Evolutionary conservation across 2,113 vertebrate species (phyloP).

Genomic region (Pachypanchax playfairii): DNA sequence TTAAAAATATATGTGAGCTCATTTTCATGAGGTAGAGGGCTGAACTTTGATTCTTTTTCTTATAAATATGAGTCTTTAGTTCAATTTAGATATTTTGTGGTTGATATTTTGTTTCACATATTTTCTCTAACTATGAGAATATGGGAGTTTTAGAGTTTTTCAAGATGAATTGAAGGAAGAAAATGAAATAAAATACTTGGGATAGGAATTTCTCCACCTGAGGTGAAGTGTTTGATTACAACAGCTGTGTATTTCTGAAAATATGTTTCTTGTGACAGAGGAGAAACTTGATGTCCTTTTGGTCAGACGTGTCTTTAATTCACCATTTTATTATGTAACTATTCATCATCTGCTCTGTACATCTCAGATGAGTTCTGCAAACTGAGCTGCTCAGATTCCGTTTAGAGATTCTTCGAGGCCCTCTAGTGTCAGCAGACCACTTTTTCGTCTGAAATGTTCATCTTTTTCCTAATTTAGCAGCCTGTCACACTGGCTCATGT

Average conservation of each 20-base stretch:
- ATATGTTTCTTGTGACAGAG: too few relatives aligned
- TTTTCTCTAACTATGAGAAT: background rate
- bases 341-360: constrained; percentile 79
- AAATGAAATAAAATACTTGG: background rate
- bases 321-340: background rate
- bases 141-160: background rate
- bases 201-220: background rate
- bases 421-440: background rate
- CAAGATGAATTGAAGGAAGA: background rate
- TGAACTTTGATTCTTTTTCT: too few relatives aligned
- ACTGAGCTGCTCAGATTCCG: constrained; percentile 81
- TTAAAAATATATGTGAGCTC: too few relatives aligned
- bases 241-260: too few relatives aligned
- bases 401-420: constrained; percentile 52
- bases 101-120: too few relatives aligned
- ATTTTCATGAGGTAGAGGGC: too few relatives aligned
- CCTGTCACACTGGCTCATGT: background rate
- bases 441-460: background rate
- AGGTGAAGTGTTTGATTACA: background rate
- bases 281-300: background rate
- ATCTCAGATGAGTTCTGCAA: constrained; percentile 95
- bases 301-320: background rate
- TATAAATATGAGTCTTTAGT: too few relatives aligned
- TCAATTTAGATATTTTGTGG: too few relatives aligned
- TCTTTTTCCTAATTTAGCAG: background rate